Conservation (phyloP, 2,113 vertebrate genomes). For the Trogon melanurus region DNA sequence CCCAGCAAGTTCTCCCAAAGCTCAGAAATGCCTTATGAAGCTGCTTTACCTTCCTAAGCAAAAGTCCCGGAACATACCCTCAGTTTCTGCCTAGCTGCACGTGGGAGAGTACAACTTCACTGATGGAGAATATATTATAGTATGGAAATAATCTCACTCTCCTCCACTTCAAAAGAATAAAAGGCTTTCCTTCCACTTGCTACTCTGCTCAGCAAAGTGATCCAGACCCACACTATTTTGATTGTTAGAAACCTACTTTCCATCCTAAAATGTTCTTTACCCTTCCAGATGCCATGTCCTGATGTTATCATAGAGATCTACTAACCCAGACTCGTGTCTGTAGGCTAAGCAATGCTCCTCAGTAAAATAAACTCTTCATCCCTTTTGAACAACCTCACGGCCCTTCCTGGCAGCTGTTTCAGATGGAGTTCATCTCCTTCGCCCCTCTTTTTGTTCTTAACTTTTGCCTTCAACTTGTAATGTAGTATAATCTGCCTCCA, state of each 20-base stretch:
- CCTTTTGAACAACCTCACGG: not conserved
- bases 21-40: not conserved
- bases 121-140: not conserved
- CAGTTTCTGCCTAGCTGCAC: not conserved
- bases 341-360: not conserved
- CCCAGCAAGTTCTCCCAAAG: not conserved
- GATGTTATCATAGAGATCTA: not conserved
- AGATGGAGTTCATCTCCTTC: not conserved
- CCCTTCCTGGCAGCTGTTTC: not conserved
- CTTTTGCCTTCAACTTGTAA: not conserved
- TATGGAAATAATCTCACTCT: not conserved
- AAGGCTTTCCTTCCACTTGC: not conserved
- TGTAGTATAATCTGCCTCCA: not conserved
- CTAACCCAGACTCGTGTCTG: not conserved
- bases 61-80: not conserved
- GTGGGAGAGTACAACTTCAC: not conserved
- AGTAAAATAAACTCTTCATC: not conserved
- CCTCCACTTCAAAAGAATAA: not conserved
- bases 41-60: not conserved
- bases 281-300: not conserved
- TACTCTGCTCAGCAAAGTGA: not conserved
- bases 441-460: not conserved
- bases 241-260: not conserved
- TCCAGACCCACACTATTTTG: not conserved
- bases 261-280: not conserved